A percentile compares a stretch with the other conserved stretches of the same genome.
phyloP scores from a whole-genome alignment of 2,888 invertebrate species.

The Eristalinus aeneus region DNA sequence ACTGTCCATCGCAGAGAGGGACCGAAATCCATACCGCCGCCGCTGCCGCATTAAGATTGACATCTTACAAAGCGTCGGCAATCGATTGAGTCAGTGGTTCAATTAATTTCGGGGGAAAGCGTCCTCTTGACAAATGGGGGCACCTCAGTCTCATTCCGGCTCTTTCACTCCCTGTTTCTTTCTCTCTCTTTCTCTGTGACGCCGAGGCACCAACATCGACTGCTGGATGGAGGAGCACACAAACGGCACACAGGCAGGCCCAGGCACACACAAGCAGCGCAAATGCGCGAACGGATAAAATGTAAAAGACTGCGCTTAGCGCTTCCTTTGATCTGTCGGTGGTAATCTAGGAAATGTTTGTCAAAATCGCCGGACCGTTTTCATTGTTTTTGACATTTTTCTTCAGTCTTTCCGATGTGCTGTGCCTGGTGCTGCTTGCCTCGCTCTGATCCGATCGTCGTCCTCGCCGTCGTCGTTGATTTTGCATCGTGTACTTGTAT shows the following conservation, averaged over 20 bases:
- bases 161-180: neutral
- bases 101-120: conserved; percentile 68
- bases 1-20: conserved; percentile 30
- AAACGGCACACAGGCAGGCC: neutral
- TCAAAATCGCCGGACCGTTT: conserved; percentile 81
- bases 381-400: conserved; percentile 81
- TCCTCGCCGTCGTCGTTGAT: neutral
- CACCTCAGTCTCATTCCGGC: neutral
- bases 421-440: neutral
- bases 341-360: conserved; percentile 81
- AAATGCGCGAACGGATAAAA: conserved; percentile 73
- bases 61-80: conserved; percentile 69
- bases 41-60: conserved; percentile 59
- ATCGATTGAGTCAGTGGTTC: conserved; percentile 69
- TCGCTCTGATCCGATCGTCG: neutral
- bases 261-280: conserved; percentile 42
- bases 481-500: conserved; percentile 12
- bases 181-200: neutral
- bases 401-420: conserved; percentile 69
- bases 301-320: conserved; percentile 73
- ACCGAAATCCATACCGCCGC: conserved; percentile 65
- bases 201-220: neutral
- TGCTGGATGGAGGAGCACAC: neutral
- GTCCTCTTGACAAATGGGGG: conserved; percentile 57
- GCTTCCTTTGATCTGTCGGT: conserved; percentile 80